Evolutionary conservation across 1,140 invertebrate species (phyloP).

Genomic region (Leptinotarsa defecta): DNA sequence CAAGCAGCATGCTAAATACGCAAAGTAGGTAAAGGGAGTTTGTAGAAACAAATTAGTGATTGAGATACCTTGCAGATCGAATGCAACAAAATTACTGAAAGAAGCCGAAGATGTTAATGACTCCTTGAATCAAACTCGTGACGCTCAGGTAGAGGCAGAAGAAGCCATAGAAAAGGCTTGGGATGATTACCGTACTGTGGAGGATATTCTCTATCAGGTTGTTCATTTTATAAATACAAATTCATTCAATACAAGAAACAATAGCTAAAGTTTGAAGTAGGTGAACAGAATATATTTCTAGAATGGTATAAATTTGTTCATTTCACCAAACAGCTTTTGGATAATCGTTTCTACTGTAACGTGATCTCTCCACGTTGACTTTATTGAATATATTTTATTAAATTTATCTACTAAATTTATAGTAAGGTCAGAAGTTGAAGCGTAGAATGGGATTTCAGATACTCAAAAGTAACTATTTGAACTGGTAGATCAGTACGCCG

Average conservation of each 20-base stretch:
- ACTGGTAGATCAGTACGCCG: too few relatives aligned
- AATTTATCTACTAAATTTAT: too few relatives aligned
- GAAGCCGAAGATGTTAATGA: constrained; percentile 64
- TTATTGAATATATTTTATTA: too few relatives aligned
- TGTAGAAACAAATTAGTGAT: background rate
- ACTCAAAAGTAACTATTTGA: too few relatives aligned
- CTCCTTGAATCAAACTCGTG: constrained; percentile 69
- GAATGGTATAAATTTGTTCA: too few relatives aligned
- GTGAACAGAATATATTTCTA: too few relatives aligned
- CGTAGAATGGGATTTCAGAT: too few relatives aligned
- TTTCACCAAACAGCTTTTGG: too few relatives aligned
- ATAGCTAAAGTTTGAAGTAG: too few relatives aligned
- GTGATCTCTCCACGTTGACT: too few relatives aligned
- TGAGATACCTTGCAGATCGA: constrained; percentile 43
- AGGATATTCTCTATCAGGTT: constrained; percentile 66
- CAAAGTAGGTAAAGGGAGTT: constrained; percentile 66
- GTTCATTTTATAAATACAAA: background rate
- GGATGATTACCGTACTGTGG: constrained; percentile 75
- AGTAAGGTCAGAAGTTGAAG: too few relatives aligned
- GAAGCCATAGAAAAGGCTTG: constrained; percentile 80
- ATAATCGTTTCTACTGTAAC: too few relatives aligned
- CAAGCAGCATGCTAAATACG: constrained; percentile 74
- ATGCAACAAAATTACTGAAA: constrained; percentile 62
- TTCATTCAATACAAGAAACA: background rate
- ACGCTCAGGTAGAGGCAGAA: constrained; percentile 78